Base-by-base conservation (phyloP, 2,113 vertebrate species). In the Engystomops pustulosus region DNA sequence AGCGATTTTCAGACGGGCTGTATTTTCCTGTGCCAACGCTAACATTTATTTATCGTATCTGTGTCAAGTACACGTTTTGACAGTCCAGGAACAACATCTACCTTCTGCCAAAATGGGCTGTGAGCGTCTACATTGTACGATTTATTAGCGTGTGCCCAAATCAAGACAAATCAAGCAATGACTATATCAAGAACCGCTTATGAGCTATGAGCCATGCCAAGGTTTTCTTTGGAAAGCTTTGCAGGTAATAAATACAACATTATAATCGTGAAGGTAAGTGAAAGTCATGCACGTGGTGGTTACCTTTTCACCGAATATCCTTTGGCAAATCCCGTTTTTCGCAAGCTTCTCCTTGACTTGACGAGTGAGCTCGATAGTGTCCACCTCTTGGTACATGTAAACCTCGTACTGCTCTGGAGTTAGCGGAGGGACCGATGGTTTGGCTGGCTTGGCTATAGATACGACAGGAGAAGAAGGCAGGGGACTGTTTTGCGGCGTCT, bases 381-480 rank as follows among this genome's bases (percentile, higher is more conserved):
- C 96, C 92, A 97, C 95, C 27, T 97, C 96, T 91, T 96, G 96
- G 93, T 97, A 96, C 96, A 97, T 96, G 92, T 96, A 97, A 88
- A 95, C 91, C 93, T 97, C 96, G 68, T 97, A 97, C 93, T 97
- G 96, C 91, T 97, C 96, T 0, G 96, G 95, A 18, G 95, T 96
- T 86, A 97, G 91, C 0, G 96, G 95, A 8, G 93, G 93, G 86
- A 97, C 94, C 0, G 92, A 93, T 55, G 95, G 93, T 89, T 95
- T 96, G 86, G 92, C 83, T 77, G 95, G 93, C 92, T 97, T 97
- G 23, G 93, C 88, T 87, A 94, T 84, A 83, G 94, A 91, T 77
- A 95, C 93, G 9, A 94, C 90, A 2, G 95, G 95, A 75, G 95
- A 96, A 80, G 95, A 94, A 70, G 95, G 95, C 85, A 96, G 91